Evolutionary conservation across 2,888 invertebrate genomes (phyloP).

Genomic region (Rhodophaea formosa): DNA sequence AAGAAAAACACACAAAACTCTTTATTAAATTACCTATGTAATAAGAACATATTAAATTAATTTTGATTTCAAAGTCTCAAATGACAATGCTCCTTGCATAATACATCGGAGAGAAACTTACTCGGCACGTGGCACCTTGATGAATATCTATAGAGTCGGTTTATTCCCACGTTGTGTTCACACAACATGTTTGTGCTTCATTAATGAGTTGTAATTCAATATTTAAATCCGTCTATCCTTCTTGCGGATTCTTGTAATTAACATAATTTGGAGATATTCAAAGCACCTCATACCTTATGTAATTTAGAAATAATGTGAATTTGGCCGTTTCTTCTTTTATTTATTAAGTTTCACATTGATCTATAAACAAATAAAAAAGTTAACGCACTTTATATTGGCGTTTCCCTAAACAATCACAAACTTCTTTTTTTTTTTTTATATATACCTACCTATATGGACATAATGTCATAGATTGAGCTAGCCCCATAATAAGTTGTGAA

Average conservation of each 20-base stretch:
- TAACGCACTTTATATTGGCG: too few relatives aligned
- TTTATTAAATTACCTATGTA: background rate
- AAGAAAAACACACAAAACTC: background rate
- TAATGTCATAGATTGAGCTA: too few relatives aligned
- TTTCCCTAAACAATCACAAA: too few relatives aligned
- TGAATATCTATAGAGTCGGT: background rate
- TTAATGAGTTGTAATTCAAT: constrained; percentile 5
- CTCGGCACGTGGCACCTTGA: background rate
- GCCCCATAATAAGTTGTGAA: too few relatives aligned
- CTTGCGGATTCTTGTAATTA: background rate
- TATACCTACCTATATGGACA: too few relatives aligned
- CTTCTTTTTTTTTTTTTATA: too few relatives aligned
- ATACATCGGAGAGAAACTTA: background rate
- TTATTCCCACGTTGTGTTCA: constrained; percentile 3
- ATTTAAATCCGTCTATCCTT: background rate
- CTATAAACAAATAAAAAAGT: too few relatives aligned
- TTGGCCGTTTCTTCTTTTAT: too few relatives aligned
- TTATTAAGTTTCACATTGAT: too few relatives aligned
- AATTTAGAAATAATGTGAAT: background rate
- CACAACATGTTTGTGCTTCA: background rate
- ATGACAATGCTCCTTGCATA: constrained; percentile 4
- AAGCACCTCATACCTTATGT: background rate
- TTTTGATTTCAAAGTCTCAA: constrained; percentile 1
- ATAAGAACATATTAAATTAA: background rate
- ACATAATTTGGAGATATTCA: background rate